Percentiles rank a stretch among this genome's conserved stretches.
These are phyloP conservation scores for Thereva nobilitata DNA, from an alignment of 2,888 invertebrate species.

Conservation along the genomic window DNA sequence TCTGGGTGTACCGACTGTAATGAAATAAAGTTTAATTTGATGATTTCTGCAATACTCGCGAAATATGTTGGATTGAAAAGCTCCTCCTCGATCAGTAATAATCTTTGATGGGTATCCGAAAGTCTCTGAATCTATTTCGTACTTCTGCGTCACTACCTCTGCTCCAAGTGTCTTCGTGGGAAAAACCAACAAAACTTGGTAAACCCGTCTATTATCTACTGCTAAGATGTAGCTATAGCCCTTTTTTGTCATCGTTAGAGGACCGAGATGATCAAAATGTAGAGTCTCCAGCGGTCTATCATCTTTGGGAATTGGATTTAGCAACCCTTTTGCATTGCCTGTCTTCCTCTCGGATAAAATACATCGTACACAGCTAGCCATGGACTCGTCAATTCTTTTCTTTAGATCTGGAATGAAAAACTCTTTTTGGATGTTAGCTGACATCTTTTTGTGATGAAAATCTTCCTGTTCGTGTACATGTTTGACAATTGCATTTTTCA, in stretches of 20 bases:
- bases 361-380: not conserved
- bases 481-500: conserved; percentile 25
- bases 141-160: too few relatives aligned
- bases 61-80: too few relatives aligned
- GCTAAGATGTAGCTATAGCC: too few relatives aligned
- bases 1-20: conserved; percentile 28
- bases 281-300: too few relatives aligned
- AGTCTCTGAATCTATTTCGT: too few relatives aligned
- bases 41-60: not conserved
- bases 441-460: conserved; percentile 13
- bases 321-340: not conserved
- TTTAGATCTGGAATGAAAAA: conserved; percentile 15
- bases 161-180: too few relatives aligned
- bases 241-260: not conserved
- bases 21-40: not conserved
- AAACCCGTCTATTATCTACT: too few relatives aligned
- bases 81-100: too few relatives aligned
- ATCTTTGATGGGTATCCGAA: too few relatives aligned
- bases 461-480: conserved; percentile 22
- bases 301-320: not conserved
- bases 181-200: too few relatives aligned
- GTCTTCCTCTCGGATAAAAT: not conserved
- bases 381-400: not conserved
- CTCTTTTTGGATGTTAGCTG: conserved; percentile 8
- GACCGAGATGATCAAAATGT: not conserved